A percentile compares a stretch with the other conserved stretches of the same genome.
These are phyloP conservation scores for Ptychoptera albimana DNA, from an alignment of 2,888 invertebrate species.

Conservation along the genomic window DNA sequence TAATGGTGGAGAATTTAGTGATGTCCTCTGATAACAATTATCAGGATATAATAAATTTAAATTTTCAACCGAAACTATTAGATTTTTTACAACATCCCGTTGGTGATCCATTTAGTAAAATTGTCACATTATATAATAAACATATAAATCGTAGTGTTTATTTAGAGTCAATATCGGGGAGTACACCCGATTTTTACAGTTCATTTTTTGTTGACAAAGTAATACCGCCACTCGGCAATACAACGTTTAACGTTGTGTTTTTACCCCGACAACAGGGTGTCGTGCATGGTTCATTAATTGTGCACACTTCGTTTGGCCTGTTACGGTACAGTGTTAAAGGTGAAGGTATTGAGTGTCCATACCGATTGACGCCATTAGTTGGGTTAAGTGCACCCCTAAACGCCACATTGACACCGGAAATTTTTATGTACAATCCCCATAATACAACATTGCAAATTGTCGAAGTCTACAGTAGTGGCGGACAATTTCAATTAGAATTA, in stretches of 20 bases:
- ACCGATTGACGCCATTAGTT: constrained; percentile 77
- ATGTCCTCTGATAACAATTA: not conserved
- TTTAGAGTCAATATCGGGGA: constrained; percentile 86
- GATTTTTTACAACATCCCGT: constrained; percentile 32
- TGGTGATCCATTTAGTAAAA: constrained; percentile 72
- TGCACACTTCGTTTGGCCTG: constrained; percentile 88
- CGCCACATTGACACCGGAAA: constrained; percentile 74
- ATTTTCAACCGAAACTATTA: constrained; percentile 1
- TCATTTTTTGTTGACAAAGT: constrained; percentile 95
- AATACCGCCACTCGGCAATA: constrained; percentile 80
- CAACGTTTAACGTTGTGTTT: constrained; percentile 91
- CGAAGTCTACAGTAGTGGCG: constrained; percentile 76
- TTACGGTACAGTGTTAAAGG: constrained; percentile 76
- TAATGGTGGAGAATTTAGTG: not conserved
- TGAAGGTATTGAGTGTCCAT: constrained; percentile 76
- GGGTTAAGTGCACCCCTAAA: constrained; percentile 85
- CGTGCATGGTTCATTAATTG: constrained; percentile 73
- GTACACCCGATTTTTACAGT: constrained; percentile 89
- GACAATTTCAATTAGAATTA: constrained; percentile 76
- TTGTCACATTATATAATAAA: constrained; percentile 75
- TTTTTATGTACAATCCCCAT: constrained; percentile 91
- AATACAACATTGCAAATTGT: constrained; percentile 66
- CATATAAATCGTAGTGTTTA: constrained; percentile 76
- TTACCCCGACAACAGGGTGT: constrained; percentile 81
- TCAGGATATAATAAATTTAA: not conserved